These are phyloP conservation scores for Pteropus alecto DNA, from an alignment of 2,113 vertebrate species.

Conservation along the genomic window DNA sequence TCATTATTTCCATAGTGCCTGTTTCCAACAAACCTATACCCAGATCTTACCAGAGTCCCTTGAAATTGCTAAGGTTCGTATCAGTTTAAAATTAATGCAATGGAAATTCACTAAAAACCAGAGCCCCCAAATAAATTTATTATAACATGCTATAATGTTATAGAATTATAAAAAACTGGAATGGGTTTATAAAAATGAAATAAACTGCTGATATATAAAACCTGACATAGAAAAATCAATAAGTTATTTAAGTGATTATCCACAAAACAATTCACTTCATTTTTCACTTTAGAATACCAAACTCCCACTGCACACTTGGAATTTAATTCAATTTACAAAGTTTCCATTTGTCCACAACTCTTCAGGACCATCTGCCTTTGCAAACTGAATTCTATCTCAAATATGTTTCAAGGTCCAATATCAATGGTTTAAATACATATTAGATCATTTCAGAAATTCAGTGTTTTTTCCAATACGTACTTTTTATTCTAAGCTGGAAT, in stretches of 20 bases:
- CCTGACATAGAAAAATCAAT: neutral
- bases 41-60: neutral
- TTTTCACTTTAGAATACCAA: slow-evolving; percentile 22
- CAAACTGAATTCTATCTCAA: neutral
- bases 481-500: neutral
- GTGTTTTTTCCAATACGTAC: neutral
- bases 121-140: neutral
- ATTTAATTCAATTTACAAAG: slow-evolving; percentile 23
- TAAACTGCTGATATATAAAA: neutral
- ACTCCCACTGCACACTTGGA: neutral
- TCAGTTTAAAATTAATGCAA: slow-evolving; percentile 4
- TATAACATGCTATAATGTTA: neutral
- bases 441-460: neutral
- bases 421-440: neutral
- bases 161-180: neutral
- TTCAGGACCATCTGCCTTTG: neutral
- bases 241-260: neutral
- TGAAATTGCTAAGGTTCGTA: neutral
- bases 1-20: neutral
- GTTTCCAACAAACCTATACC: neutral
- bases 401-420: neutral
- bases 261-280: neutral
- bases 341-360: neutral
- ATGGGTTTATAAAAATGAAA: neutral
- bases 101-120: neutral